Evolutionary conservation across 2,113 vertebrate genomes (phyloP).

Genomic region (Phylloscopus trochiloides): DNA sequence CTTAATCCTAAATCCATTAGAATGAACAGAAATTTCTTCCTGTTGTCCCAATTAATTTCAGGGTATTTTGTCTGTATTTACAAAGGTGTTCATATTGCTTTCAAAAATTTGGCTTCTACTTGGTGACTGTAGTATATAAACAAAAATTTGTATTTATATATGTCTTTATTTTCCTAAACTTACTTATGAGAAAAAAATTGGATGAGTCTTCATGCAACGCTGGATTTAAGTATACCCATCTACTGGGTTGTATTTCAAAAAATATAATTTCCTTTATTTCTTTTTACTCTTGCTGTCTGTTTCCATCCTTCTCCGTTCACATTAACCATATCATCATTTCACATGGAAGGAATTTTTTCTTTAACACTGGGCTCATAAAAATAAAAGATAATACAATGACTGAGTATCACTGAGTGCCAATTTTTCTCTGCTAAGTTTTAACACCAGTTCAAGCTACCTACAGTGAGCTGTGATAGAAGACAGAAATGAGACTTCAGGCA

Average conservation of each 20-base stretch:
- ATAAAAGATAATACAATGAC: neutral
- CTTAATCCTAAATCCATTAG: neutral
- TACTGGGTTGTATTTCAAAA: neutral
- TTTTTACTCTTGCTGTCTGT: neutral
- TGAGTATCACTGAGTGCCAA: neutral
- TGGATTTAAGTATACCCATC: neutral
- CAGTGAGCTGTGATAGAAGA: neutral
- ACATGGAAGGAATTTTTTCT: neutral
- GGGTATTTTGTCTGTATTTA: neutral
- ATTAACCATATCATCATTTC: neutral
- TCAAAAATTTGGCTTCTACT: neutral
- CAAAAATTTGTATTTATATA: neutral
- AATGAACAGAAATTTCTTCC: neutral
- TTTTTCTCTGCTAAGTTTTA: conserved; percentile 4
- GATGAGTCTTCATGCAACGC: neutral
- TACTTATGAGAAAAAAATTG: neutral
- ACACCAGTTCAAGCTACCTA: neutral
- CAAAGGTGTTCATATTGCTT: neutral
- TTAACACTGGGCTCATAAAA: neutral
- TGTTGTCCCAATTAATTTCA: neutral
- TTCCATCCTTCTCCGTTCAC: neutral
- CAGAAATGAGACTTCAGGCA: neutral
- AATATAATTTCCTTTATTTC: neutral
- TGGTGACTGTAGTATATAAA: neutral
- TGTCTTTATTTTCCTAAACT: neutral